phyloP scores from a whole-genome alignment of 1,140 invertebrate genomes.

The Drosophila lini region DNA sequence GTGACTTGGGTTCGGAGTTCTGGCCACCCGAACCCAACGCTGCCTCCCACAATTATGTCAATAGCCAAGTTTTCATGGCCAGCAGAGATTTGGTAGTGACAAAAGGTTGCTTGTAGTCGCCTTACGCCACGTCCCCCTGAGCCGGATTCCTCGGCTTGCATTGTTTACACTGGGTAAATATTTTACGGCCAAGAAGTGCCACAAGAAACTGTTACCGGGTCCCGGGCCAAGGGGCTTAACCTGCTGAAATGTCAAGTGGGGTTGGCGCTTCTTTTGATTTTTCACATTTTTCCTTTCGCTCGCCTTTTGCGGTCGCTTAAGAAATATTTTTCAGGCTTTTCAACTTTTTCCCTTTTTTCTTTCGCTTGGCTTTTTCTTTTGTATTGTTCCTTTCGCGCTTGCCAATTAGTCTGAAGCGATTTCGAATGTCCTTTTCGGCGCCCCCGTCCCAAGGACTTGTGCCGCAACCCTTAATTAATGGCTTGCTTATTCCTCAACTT shows the following conservation, averaged over 20 bases:
- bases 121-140: background rate
- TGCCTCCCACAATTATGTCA: conserved; percentile 75
- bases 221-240: conserved; percentile 45
- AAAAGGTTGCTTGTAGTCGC: conserved; percentile 44
- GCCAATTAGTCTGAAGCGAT: conserved; percentile 62
- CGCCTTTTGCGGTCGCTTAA: conserved; percentile 62
- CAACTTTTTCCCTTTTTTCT: conserved; percentile 4
- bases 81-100: conserved; percentile 45
- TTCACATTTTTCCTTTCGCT: conserved; percentile 45
- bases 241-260: conserved; percentile 71
- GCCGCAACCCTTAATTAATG: conserved; percentile 65
- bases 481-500: conserved; percentile 39
- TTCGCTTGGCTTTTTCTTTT: conserved; percentile 13
- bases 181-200: conserved; percentile 66
- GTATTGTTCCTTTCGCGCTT: conserved; percentile 61
- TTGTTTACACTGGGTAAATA: conserved; percentile 67
- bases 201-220: conserved; percentile 66
- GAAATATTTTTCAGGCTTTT: conserved; percentile 47
- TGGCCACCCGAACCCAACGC: background rate
- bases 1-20: conserved; percentile 57
- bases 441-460: background rate
- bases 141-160: conserved; percentile 16
- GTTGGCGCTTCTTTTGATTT: conserved; percentile 63
- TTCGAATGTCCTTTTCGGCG: conserved; percentile 33
- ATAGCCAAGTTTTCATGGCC: conserved; percentile 57